A percentile compares a stretch with the other conserved stretches of the same genome.
phyloP scores from a whole-genome alignment of 2,888 invertebrate genomes.

The Junonia oenone region DNA sequence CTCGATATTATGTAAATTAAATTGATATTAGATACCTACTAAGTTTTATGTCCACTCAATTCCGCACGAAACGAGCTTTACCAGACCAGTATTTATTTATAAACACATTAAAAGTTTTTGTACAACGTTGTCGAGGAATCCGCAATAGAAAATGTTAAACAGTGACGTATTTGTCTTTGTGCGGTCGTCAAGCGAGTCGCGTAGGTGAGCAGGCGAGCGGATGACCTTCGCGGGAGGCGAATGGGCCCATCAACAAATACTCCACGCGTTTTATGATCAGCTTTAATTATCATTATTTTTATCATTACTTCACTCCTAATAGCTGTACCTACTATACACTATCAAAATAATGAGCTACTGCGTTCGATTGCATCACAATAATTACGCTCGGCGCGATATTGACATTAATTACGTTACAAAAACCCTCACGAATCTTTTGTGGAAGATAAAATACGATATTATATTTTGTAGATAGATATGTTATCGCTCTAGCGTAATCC shows the following conservation, averaged over 20 bases:
- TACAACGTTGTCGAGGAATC: conserved; percentile 17
- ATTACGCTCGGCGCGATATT: not conserved
- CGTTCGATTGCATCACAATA: conserved; percentile 4
- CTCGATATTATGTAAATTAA: conserved; percentile 2
- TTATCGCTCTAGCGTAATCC: conserved; percentile 19
- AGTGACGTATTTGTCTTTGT: conserved; percentile 34
- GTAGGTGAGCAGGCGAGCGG: conserved; percentile 55
- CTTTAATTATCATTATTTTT: conserved; percentile 49
- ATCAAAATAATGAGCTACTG: conserved; percentile 7
- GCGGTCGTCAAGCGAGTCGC: conserved; percentile 29
- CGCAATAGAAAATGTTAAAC: conserved; percentile 27
- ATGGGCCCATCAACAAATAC: conserved; percentile 59
- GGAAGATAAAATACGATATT: not conserved
- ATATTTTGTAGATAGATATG: conserved; percentile 6
- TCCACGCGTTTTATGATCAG: conserved; percentile 48
- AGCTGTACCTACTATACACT: conserved; percentile 1
- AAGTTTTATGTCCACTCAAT: conserved; percentile 3
- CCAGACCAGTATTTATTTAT: conserved; percentile 4
- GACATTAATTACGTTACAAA: not conserved
- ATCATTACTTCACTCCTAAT: conserved; percentile 34
- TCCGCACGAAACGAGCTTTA: not conserved
- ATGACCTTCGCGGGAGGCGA: conserved; percentile 64
- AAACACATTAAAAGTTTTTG: conserved; percentile 14
- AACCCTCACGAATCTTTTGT: not conserved
- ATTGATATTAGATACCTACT: conserved; percentile 2